phyloP scores from a whole-genome alignment of 2,797 vertebrate genomes.

The Hafferia zeledoni region DNA sequence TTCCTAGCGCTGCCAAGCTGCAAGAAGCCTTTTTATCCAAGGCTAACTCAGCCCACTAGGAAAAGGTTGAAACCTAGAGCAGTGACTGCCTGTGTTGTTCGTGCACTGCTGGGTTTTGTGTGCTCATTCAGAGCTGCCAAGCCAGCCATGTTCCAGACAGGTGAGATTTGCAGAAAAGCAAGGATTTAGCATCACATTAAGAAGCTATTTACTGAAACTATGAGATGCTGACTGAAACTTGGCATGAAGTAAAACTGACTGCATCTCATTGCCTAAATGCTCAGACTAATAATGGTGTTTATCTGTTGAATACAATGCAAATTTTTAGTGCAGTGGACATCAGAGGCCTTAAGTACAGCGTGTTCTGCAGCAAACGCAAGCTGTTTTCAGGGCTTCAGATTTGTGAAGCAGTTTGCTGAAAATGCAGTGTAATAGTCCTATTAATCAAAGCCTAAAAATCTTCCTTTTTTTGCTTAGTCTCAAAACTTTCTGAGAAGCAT shows the following conservation, averaged over 20 bases:
- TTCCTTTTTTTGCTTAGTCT: not conserved
- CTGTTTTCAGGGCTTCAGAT: conserved; percentile 16
- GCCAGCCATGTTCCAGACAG: not conserved
- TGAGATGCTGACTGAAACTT: conserved; percentile 22
- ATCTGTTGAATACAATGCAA: conserved; percentile 43
- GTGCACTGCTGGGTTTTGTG: accelerated
- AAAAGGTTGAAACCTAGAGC: not conserved
- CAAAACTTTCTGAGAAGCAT: conserved; percentile 18
- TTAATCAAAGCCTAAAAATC: conserved; percentile 24
- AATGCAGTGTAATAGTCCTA: not conserved
- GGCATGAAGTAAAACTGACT: conserved; percentile 23
- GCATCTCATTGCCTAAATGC: conserved; percentile 19
- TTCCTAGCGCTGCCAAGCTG: accelerated
- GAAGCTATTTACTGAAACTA: conserved; percentile 38
- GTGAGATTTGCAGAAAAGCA: not conserved
- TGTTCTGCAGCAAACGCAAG: not conserved
- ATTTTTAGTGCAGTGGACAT: conserved; percentile 1
- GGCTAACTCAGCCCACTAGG: not conserved
- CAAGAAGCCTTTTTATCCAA: not conserved
- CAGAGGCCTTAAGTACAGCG: not conserved
- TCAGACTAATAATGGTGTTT: conserved; percentile 35
- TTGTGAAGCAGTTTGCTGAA: not conserved
- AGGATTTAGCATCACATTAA: conserved; percentile 47
- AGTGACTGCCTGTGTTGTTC: not conserved
- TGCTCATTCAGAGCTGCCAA: not conserved